Evolutionary conservation across 2,797 vertebrate genomes (phyloP).

Genomic region (Pseudomugil gertrudae): DNA sequence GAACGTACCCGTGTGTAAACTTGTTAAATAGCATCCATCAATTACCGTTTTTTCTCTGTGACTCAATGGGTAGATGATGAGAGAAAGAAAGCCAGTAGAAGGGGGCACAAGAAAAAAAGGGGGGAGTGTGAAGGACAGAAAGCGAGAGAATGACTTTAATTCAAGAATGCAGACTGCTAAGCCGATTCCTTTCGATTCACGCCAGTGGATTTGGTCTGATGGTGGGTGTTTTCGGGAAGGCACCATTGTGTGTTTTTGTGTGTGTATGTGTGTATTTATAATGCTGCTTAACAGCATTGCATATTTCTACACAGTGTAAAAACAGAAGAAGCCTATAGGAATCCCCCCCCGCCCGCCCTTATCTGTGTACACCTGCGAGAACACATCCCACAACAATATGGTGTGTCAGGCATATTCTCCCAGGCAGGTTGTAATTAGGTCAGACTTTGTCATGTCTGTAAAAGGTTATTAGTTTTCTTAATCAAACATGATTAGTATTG

Average conservation of each 20-base stretch:
- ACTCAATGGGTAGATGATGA: constrained; percentile 78
- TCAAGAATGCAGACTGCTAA: constrained; percentile 59
- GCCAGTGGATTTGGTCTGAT: constrained; percentile 55
- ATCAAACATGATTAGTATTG: constrained; percentile 56
- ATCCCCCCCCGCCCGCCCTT: background rate
- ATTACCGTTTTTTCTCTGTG: constrained; percentile 74
- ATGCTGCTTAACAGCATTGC: background rate
- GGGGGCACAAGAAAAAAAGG: background rate
- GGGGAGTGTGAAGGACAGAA: constrained; percentile 30
- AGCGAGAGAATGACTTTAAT: constrained; percentile 42
- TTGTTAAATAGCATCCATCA: constrained; percentile 76
- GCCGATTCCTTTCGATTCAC: constrained; percentile 64
- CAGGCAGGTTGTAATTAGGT: constrained; percentile 63
- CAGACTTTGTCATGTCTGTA: constrained; percentile 54
- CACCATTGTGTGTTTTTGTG: constrained; percentile 23
- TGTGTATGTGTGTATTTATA: constrained; percentile 10
- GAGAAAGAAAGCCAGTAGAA: constrained; percentile 2
- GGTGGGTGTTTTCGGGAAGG: constrained; percentile 26
- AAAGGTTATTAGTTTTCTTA: constrained; percentile 62
- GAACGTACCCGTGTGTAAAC: constrained; percentile 70
- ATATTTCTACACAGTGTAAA: constrained; percentile 15
- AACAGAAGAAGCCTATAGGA: background rate
- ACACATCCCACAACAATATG: constrained; percentile 6
- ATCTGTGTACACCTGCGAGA: background rate
- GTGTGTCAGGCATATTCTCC: constrained; percentile 49